Evolutionary conservation across 2,888 invertebrate species (phyloP).

Genomic region (Mechanitis messenoides): DNA sequence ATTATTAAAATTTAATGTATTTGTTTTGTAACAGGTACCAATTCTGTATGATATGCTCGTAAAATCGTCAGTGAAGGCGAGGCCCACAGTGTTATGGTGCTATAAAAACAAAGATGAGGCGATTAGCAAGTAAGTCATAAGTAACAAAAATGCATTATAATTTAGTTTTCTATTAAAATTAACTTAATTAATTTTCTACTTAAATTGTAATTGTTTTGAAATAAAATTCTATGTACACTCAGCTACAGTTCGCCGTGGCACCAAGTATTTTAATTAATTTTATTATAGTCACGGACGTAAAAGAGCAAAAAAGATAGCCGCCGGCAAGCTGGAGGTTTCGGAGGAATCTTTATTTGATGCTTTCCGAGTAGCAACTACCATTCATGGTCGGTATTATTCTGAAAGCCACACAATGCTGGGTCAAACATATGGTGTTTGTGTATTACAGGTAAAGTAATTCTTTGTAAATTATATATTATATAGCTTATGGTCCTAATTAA

Average conservation of each 20-base stretch:
- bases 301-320: constrained; percentile 93
- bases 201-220: no score
- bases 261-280: not conserved
- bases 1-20: constrained; percentile 19
- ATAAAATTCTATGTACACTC: not conserved
- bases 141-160: not conserved
- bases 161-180: no score
- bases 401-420: constrained; percentile 99
- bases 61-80: constrained; percentile 93
- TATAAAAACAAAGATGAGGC: constrained; percentile 96
- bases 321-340: constrained; percentile 91
- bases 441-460: constrained; percentile 82
- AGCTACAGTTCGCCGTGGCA: not conserved
- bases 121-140: constrained; percentile 82
- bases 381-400: constrained; percentile 97
- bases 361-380: constrained; percentile 96
- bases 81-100: constrained; percentile 98
- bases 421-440: constrained; percentile 96
- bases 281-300: constrained; percentile 89
- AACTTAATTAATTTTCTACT: no score
- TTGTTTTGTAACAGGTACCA: constrained; percentile 82
- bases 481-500: no score
- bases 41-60: constrained; percentile 98
- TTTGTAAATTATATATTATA: no score
- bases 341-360: constrained; percentile 98